Evolutionary conservation across 2,888 invertebrate species (phyloP).

Genomic region (Mimachlamys varia): DNA sequence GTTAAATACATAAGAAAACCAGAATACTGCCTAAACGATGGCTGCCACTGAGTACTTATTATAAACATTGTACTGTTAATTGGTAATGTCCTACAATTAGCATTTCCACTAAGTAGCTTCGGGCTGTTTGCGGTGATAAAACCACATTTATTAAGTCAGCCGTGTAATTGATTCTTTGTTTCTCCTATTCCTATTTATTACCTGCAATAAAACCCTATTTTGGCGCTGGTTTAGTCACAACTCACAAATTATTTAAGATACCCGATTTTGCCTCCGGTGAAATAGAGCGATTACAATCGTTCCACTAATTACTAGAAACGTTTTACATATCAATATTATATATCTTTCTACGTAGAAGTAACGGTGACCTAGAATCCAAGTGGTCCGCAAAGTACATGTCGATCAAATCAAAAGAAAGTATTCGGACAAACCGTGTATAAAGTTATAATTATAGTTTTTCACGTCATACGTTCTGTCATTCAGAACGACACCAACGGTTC

Average conservation of each 20-base stretch:
- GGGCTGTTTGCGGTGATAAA: neutral
- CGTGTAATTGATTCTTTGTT: no score
- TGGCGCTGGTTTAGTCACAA: neutral
- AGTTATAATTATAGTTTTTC: neutral
- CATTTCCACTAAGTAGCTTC: neutral
- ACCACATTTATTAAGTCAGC: neutral
- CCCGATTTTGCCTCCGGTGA: neutral
- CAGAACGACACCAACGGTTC: neutral
- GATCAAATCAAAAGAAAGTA: neutral
- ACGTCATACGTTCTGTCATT: neutral
- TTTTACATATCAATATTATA: neutral
- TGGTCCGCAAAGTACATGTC: neutral
- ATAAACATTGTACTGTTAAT: no score
- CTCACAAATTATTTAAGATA: neutral
- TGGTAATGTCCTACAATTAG: no score
- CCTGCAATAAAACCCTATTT: neutral
- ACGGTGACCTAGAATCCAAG: neutral
- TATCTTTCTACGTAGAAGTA: neutral
- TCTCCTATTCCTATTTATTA: neutral
- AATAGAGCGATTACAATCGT: neutral
- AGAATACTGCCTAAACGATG: no score
- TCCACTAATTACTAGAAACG: neutral
- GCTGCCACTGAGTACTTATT: no score
- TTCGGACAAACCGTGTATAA: neutral
- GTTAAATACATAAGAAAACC: no score